Evolutionary conservation across 2,888 invertebrate genomes (phyloP).

Genomic region (Palloptera scutellata): DNA sequence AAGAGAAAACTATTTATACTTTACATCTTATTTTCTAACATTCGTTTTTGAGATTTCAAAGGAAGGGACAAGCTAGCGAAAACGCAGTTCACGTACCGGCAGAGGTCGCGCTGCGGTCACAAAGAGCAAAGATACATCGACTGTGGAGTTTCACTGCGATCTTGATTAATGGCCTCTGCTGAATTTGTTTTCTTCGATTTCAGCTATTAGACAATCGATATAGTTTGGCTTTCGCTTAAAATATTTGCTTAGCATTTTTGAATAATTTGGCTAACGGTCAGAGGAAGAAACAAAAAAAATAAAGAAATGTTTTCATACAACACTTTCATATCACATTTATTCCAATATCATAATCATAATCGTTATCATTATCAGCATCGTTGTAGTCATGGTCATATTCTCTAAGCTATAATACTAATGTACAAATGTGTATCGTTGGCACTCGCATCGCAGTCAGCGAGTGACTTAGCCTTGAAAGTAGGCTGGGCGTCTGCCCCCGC

Average conservation of each 20-base stretch:
- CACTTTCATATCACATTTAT: neutral
- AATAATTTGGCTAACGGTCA: no score
- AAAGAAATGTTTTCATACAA: neutral
- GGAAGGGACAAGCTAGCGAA: no score
- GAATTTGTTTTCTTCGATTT: neutral
- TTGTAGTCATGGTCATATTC: constrained; percentile 41
- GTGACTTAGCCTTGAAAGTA: constrained; percentile 12
- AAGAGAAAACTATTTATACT: no score
- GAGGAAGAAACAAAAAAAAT: neutral
- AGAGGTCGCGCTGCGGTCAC: neutral
- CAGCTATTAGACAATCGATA: neutral
- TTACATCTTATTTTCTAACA: no score
- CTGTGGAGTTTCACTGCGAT: neutral
- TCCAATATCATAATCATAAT: neutral
- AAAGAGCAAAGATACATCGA: neutral
- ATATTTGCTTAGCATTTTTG: neutral
- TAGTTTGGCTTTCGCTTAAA: constrained; percentile 6
- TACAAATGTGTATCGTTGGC: neutral
- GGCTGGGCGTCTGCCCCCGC: constrained; percentile 20
- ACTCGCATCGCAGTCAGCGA: neutral
- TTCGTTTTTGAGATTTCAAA: no score
- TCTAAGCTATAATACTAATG: constrained; percentile 54
- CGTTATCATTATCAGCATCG: constrained; percentile 11
- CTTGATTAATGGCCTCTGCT: constrained; percentile 15
- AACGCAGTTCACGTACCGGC: neutral